These are phyloP conservation scores for Sardina pilchardus DNA, from an alignment of 2,113 vertebrate species.

Conservation along the genomic window DNA sequence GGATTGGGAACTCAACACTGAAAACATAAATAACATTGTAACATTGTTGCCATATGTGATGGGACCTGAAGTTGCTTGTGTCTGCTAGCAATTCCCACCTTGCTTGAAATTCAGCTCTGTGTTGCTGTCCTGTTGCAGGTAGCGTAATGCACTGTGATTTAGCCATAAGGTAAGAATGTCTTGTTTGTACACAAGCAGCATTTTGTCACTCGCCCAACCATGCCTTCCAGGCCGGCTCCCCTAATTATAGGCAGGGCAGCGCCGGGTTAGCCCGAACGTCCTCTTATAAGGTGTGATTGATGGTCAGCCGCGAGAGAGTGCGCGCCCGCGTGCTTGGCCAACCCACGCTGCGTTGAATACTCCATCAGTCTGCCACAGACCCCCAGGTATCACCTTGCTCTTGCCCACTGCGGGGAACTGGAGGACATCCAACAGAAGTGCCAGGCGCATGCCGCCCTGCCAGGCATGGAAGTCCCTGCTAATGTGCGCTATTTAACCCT, in stretches of 20 bases:
- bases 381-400: conserved; percentile 45
- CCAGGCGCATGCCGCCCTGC: conserved; percentile 25
- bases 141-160: not conserved
- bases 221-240: not conserved
- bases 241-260: conserved; percentile 11
- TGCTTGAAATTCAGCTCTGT: not conserved
- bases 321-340: conserved; percentile 22
- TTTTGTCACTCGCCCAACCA: not conserved
- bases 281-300: conserved; percentile 31
- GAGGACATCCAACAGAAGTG: conserved; percentile 48
- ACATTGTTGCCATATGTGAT: not conserved
- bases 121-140: not conserved
- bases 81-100: not conserved
- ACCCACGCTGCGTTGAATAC: conserved; percentile 32
- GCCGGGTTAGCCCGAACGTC: conserved; percentile 2
- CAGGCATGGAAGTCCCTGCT: conserved; percentile 14
- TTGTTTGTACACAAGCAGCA: not conserved
- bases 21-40: not conserved
- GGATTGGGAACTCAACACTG: not conserved
- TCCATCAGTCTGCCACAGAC: conserved; percentile 31
- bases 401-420: conserved; percentile 32
- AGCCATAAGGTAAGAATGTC: not conserved
- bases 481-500: conserved; percentile 3
- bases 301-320: conserved; percentile 23
- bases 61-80: not conserved